These are phyloP conservation scores for Nomada fabriciana DNA, from an alignment of 2,888 invertebrate genomes.

Conservation along the genomic window DNA sequence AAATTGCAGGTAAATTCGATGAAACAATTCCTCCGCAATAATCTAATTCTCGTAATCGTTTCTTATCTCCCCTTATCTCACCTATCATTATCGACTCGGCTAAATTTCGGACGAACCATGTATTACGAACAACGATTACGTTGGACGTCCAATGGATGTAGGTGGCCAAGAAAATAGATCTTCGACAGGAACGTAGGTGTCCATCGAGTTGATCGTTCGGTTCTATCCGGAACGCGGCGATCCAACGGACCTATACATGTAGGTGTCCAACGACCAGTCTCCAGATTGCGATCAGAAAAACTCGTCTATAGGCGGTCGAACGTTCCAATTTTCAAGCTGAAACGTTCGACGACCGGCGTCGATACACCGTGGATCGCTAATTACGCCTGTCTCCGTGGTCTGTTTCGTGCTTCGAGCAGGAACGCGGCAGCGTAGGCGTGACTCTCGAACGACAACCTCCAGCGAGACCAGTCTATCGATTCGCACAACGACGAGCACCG, in stretches of 20 bases:
- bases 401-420: slow-evolving; percentile 13
- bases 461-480: slow-evolving; percentile 6
- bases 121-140: not conserved
- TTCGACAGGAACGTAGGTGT: slow-evolving; percentile 40
- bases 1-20: too few species aligned
- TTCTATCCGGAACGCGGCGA: not conserved
- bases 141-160: slow-evolving; percentile 16
- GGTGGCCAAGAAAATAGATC: slow-evolving; percentile 35
- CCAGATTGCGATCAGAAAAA: slow-evolving; percentile 8
- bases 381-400: slow-evolving; percentile 5
- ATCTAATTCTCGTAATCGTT: too few species aligned
- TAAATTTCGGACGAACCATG: slow-evolving; percentile 1
- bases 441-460: slow-evolving; percentile 33
- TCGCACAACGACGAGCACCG: not conserved
- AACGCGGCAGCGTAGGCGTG: slow-evolving; percentile 35
- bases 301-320: slow-evolving; percentile 13
- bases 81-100: too few species aligned
- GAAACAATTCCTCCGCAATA: too few species aligned
- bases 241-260: slow-evolving; percentile 4
- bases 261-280: slow-evolving; percentile 21
- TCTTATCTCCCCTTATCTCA: too few species aligned
- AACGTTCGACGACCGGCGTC: slow-evolving; percentile 16
- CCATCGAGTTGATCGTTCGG: slow-evolving; percentile 4
- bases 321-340: slow-evolving; percentile 22
- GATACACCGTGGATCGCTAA: slow-evolving; percentile 31